Conservation (phyloP, 2,113 vertebrate species). For the Canis aureus region DNA sequence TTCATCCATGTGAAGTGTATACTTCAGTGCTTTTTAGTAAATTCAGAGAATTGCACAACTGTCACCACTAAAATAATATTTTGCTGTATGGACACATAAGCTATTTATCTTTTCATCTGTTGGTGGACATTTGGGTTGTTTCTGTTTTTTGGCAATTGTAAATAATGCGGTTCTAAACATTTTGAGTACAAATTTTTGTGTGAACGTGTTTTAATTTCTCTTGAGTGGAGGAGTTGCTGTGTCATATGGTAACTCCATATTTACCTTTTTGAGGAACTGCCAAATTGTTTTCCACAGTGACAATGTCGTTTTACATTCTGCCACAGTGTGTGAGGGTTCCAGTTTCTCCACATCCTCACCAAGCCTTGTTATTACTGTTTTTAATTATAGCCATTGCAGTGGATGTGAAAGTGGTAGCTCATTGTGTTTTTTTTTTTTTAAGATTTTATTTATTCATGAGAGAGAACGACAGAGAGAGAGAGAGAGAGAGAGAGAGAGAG, state of each 20-base stretch:
- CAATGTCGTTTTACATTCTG: neutral
- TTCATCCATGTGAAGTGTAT: neutral
- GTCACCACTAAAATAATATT: neutral
- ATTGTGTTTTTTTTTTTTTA: neutral
- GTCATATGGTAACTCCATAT: neutral
- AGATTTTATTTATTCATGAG: too few relatives aligned
- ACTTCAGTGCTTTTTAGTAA: neutral
- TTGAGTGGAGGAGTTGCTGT: neutral
- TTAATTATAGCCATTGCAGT: neutral
- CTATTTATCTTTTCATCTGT: neutral
- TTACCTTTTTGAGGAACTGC: neutral
- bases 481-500: too few relatives aligned
- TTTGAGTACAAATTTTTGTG: neutral
- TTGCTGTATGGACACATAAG: neutral
- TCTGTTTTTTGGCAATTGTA: neutral
- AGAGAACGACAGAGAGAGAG: too few relatives aligned
- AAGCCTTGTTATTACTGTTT: neutral
- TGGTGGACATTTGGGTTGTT: neutral
- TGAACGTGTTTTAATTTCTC: constrained; percentile 43
- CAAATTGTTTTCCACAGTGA: neutral
- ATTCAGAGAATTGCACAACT: neutral
- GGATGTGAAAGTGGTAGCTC: neutral
- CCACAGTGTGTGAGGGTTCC: neutral
- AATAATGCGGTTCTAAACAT: neutral
- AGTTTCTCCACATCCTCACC: neutral